Base-by-base conservation (phyloP, 2,888 invertebrate species). In the Drosophila macrothrix region DNA sequence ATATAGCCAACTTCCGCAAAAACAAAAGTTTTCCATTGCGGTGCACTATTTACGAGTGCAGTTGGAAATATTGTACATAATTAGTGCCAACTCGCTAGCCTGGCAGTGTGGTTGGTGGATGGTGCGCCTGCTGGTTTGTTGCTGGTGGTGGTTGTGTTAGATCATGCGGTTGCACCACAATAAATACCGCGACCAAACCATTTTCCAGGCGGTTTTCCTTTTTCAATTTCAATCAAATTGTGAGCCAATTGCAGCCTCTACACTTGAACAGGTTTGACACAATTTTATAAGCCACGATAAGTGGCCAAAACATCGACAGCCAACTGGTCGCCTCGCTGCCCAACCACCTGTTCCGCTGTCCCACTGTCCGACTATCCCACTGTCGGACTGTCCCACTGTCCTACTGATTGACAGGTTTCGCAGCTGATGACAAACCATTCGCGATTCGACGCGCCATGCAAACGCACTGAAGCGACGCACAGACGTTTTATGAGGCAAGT, bases 181-280 rank as follows among this genome's bases (percentile, higher is more conserved):
- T 75, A 80, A 76, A 78, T 80, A 69, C 72, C 76, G 71, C 69
- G 73, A 61, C 67, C 68, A 67, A 73, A 75, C 55, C n/a, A 67
- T 49, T 68, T 67, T 68, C 25, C 69, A 49, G 55, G 77, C 76
- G 72, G 64, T 69, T 67, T 73, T 58, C 29, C 29, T 58, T 41
- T 29, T 22, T 41, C 29, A 56, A 78, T 67, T 76, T 76, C 76
- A 83, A 84, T 86, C 82, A 72, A 83, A 55, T 63, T 41, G 82
- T 56, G 52, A 69, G 82, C 68, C 67, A 62, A 60, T 70, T 66
- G 65, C 70, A 74, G 63, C 29, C 67, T 54, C 10, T 29, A 52
- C 52, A 59, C 58, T 58, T 65, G 79, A 83, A 88, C 86, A 71
- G 87, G 86, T 90, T 90, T 88, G 86, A 90, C 86, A 87, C 76